These are phyloP conservation scores for Delichon dasypus DNA, from an alignment of 2,797 vertebrate species.

Conservation along the genomic window DNA sequence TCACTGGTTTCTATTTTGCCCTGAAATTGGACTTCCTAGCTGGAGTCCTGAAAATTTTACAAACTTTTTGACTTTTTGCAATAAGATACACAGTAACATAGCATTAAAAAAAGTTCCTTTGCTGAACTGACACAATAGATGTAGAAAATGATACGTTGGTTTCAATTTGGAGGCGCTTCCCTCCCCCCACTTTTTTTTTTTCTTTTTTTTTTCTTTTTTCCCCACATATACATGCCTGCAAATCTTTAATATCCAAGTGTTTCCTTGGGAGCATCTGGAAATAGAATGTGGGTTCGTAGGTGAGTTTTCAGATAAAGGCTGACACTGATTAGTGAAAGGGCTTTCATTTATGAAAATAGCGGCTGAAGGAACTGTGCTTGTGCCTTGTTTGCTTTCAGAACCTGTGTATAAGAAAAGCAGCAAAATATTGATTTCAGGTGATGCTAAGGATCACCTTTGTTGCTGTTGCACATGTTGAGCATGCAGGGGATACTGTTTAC, in stretches of 20 bases:
- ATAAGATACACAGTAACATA: not conserved
- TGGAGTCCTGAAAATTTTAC: not conserved
- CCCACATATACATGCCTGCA: not conserved
- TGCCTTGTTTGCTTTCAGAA: not conserved
- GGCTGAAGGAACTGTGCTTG: not conserved
- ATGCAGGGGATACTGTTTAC: not conserved
- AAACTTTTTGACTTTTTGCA: not conserved
- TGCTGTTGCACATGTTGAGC: not conserved
- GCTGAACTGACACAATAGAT: not conserved
- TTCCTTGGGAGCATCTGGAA: not conserved
- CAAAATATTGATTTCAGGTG: not conserved
- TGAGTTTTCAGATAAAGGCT: not conserved
- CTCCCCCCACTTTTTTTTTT: not conserved
- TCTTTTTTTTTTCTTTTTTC: not conserved
- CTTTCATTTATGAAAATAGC: not conserved
- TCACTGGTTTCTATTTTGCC: slow-evolving; percentile 18
- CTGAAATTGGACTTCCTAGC: not conserved
- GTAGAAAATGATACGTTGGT: not conserved
- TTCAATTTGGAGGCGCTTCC: not conserved
- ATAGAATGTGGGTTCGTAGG: not conserved
- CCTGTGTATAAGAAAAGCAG: not conserved
- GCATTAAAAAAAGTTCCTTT: not conserved
- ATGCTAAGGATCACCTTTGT: not conserved
- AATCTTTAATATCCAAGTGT: not conserved
- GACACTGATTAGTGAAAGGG: not conserved